A percentile compares a stretch with the other conserved stretches of the same genome.
Evolutionary conservation across 2,113 vertebrate genomes (phyloP).

Genomic region (Oenanthe melanoleuca): DNA sequence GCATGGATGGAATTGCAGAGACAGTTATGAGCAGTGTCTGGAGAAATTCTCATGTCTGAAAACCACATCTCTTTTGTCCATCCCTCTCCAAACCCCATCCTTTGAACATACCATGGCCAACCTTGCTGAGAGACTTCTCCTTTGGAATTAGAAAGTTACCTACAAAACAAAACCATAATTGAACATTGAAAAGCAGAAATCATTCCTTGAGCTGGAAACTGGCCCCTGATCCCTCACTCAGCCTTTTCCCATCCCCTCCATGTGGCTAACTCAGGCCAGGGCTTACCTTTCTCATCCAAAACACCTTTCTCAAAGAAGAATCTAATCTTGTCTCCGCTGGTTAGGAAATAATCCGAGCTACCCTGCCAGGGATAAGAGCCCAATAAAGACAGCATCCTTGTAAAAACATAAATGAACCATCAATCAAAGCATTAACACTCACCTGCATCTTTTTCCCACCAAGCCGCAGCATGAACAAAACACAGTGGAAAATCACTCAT

Average conservation of each 20-base stretch:
- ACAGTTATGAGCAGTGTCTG: neutral
- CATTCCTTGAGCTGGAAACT: neutral
- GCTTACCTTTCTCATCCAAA: slow-evolving; percentile 87
- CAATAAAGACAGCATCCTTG: neutral
- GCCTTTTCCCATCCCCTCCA: neutral
- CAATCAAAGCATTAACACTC: neutral
- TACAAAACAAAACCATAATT: slow-evolving; percentile 48
- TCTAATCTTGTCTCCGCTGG: slow-evolving; percentile 92
- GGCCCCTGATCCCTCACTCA: neutral
- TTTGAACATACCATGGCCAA: slow-evolving; percentile 87
- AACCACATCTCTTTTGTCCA: neutral
- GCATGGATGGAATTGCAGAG: neutral
- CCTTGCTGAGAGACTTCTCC: slow-evolving; percentile 90
- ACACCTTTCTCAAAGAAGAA: slow-evolving; percentile 98
- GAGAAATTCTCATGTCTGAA: neutral
- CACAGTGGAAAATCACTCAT: neutral
- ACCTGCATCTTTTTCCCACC: slow-evolving; percentile 61
- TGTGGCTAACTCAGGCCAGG: neutral
- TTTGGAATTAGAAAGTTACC: slow-evolving; percentile 86
- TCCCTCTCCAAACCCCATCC: neutral
- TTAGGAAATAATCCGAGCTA: slow-evolving; percentile 91
- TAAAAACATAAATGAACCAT: neutral
- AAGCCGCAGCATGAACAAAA: neutral
- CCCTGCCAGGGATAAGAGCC: slow-evolving; percentile 76
- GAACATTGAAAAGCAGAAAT: neutral